A percentile compares a stretch with the other conserved stretches of the same genome.
Evolutionary conservation across 1,140 invertebrate genomes (phyloP).

Genomic region (Lycorma delicatula): DNA sequence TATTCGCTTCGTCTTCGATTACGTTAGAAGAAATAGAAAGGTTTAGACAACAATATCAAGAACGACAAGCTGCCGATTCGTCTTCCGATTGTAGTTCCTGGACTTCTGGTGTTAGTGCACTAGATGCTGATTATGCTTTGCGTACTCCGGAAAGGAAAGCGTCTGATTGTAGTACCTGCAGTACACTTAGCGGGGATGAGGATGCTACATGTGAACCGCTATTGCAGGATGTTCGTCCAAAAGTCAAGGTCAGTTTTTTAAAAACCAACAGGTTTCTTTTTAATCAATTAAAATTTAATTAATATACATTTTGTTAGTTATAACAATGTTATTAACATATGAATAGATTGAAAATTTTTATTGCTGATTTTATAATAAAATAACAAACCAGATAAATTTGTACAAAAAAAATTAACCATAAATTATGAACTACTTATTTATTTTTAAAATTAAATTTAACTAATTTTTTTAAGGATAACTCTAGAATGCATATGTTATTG

Average conservation of each 20-base stretch:
- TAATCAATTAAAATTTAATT: too few species aligned
- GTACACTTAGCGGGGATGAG: slow-evolving; percentile 57
- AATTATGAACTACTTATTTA: too few species aligned
- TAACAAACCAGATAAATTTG: too few species aligned
- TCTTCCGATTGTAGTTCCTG: slow-evolving; percentile 53
- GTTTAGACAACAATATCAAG: slow-evolving; percentile 38
- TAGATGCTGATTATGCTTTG: slow-evolving; percentile 45
- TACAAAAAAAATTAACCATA: too few species aligned
- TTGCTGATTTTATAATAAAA: too few species aligned
- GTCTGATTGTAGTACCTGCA: slow-evolving; percentile 53
- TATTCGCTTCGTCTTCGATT: slow-evolving; percentile 34
- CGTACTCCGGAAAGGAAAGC: slow-evolving; percentile 46
- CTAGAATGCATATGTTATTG: too few species aligned
- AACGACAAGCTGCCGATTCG: slow-evolving; percentile 32
- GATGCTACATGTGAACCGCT: slow-evolving; percentile 34
- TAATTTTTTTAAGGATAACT: too few species aligned
- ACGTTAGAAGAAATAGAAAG: slow-evolving; percentile 57
- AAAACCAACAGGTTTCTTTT: too few species aligned
- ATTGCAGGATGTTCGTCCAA: slow-evolving; percentile 16
- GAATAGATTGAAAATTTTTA: too few species aligned
- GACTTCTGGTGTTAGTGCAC: slow-evolving; percentile 46
- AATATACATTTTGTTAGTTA: too few species aligned
- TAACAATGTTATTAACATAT: too few species aligned
- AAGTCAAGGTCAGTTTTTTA: slow-evolving; percentile 26
- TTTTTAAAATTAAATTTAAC: too few species aligned